Evolutionary conservation across 2,113 vertebrate species (phyloP).

Genomic region (Gobiocypris rarus): DNA sequence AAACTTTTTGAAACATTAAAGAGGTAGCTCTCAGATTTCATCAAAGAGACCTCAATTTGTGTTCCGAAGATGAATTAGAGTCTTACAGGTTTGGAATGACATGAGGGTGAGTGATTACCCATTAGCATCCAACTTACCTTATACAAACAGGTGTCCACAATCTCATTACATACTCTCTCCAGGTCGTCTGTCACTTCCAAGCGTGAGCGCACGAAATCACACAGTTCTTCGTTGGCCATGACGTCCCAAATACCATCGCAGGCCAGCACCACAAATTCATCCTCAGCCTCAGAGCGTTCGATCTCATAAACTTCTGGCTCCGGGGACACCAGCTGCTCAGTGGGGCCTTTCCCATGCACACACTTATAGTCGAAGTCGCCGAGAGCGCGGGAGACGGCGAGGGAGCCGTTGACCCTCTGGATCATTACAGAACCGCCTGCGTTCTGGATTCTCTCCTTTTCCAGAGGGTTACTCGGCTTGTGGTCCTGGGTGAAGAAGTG

Average conservation of each 20-base stretch:
- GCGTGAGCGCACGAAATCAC: constrained; percentile 89
- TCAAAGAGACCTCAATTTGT: too few relatives aligned
- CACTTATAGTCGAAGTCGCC: constrained; percentile 94
- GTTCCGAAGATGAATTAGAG: too few relatives aligned
- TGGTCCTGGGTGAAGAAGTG: constrained; percentile 93
- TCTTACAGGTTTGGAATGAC: too few relatives aligned
- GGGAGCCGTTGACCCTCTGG: constrained; percentile 88
- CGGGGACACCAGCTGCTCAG: constrained; percentile 90
- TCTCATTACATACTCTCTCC: constrained; percentile 91
- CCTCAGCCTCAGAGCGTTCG: constrained; percentile 82
- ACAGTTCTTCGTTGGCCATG: constrained; percentile 92
- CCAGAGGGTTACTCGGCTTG: constrained; percentile 89
- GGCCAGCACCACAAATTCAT: constrained; percentile 89
- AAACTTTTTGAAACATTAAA: too few relatives aligned
- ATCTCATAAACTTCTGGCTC: constrained; percentile 91
- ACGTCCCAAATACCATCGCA: constrained; percentile 94
- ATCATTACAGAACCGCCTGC: constrained; percentile 92
- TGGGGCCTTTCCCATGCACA: constrained; percentile 89
- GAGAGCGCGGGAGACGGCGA: constrained; percentile 90
- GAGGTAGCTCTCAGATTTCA: too few relatives aligned
- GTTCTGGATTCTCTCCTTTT: constrained; percentile 90
- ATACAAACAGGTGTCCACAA: constrained; percentile 94
- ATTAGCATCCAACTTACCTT: constrained; percentile 75
- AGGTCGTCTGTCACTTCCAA: constrained; percentile 89
- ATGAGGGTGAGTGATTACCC: too few relatives aligned